A percentile compares a stretch with the other conserved stretches of the same genome.
Conservation (phyloP, 2,797 vertebrate genomes). For the Fistularia tabacaria region DNA sequence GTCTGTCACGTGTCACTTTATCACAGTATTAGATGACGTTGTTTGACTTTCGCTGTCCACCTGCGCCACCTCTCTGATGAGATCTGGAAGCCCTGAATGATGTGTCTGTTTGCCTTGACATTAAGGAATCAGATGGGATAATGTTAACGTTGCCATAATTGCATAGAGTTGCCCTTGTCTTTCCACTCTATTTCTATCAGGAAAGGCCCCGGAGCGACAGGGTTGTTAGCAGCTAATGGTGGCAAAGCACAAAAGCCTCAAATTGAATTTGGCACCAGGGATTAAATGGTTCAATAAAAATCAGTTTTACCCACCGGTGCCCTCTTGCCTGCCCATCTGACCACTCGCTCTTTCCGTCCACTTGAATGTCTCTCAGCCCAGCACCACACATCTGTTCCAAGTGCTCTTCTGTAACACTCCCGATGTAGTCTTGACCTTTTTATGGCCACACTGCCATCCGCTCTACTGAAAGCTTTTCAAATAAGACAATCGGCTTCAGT, state of each 20-base stretch:
- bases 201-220: constrained; percentile 35
- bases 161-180: constrained; percentile 38
- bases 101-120: constrained; percentile 36
- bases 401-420: constrained; percentile 34
- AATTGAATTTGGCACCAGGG: constrained; percentile 59
- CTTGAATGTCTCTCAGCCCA: constrained; percentile 8
- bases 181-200: constrained; percentile 49
- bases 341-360: constrained; percentile 20
- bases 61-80: constrained; percentile 42
- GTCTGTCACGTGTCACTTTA: constrained; percentile 37
- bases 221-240: constrained; percentile 61
- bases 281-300: constrained; percentile 64
- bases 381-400: constrained; percentile 24
- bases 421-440: constrained; percentile 12
- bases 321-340: constrained; percentile 27
- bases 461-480: constrained; percentile 42
- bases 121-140: constrained; percentile 42
- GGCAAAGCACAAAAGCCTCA: constrained; percentile 57
- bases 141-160: constrained; percentile 46
- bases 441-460: constrained; percentile 7
- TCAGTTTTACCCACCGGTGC: constrained; percentile 46
- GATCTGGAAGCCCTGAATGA: constrained; percentile 43
- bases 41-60: constrained; percentile 29
- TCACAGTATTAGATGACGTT: constrained; percentile 23
- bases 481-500: constrained; percentile 42